phyloP scores from a whole-genome alignment of 2,888 invertebrate genomes.

The Mythimna vitellina region DNA sequence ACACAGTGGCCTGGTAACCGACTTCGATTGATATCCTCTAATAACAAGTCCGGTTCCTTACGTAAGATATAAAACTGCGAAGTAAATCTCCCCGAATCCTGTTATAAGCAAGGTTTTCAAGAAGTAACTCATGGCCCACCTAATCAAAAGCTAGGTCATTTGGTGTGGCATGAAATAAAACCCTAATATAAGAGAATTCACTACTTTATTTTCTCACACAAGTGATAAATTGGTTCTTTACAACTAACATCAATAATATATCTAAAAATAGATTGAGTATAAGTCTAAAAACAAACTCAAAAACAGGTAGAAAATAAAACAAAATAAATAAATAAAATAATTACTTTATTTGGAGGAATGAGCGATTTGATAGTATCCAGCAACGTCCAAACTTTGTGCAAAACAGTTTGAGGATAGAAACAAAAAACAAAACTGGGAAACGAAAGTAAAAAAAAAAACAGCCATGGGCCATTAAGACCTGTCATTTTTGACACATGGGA shows the following conservation, averaged over 20 bases:
- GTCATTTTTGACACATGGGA: slow-evolving; percentile 41
- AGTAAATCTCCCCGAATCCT: background rate
- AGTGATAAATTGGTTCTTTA: slow-evolving; percentile 75
- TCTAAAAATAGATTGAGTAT: slow-evolving; percentile 70
- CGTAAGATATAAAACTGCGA: background rate
- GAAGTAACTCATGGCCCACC: background rate
- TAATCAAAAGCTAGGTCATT: background rate
- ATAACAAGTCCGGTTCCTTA: background rate
- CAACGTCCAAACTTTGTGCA: slow-evolving; percentile 72
- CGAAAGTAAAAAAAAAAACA: slow-evolving; percentile 22
- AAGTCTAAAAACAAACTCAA: slow-evolving; percentile 44
- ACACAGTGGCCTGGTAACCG: no score
- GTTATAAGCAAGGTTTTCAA: background rate
- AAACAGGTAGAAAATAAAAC: slow-evolving; percentile 43
- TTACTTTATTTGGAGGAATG: slow-evolving; percentile 70
- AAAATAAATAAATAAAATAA: slow-evolving; percentile 61
- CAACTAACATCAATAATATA: slow-evolving; percentile 76
- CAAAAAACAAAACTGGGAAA: slow-evolving; percentile 23
- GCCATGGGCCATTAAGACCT: slow-evolving; percentile 37
- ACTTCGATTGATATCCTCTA: background rate
- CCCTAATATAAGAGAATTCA: slow-evolving; percentile 26
- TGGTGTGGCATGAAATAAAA: slow-evolving; percentile 45
- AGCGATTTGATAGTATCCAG: slow-evolving; percentile 63
- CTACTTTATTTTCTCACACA: slow-evolving; percentile 80
- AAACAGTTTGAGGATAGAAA: slow-evolving; percentile 31